Evolutionary conservation across 2,113 vertebrate species (phyloP), one percentile per base, ranked within the genome.

Genomic region (Corynorhinus townsendii): DNA sequence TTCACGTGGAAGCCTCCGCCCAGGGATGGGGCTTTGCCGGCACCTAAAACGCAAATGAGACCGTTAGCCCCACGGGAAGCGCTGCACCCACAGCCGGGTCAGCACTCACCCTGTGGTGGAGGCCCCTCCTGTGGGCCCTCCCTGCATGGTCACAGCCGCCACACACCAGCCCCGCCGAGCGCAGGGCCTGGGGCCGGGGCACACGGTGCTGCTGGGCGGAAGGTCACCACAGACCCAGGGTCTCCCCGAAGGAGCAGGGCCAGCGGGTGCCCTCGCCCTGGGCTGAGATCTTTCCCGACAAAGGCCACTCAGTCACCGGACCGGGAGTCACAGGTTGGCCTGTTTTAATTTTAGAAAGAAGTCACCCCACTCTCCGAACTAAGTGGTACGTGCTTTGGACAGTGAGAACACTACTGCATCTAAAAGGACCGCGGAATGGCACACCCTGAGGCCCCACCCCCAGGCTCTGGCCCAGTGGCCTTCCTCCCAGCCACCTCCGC

Each of bases 1-100:
- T 98, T 99, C 52, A 98, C 97, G 0, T 99, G 98, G 98, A 99
- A 99, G 56, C 98, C 98, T 35, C 99, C 98, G 72, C 99, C 99
- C 95, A 99, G 98, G 0, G 98, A 97, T 0, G 98, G 99, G 89
- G 97, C 97, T 96, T 98, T 99, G 69, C 98, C 98, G 28, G 98
- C 98, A 95, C 98, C 99, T 99, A 75, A 6, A 75, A 81, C 92
- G 45, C 12, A 93, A 40, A 84, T 49, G 15, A 38, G 40, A 66
- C 4, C 1, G 3, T 97, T 3, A 96, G 93, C 33, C 45, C 35
- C 10, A 62, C 24, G 2, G 8, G 3, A 38, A 30, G 76, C 43
- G 45, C 54, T 16, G 10, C 14, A 3, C 19, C 14, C 2, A 16
- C 30, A 43, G 43, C 30, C 17, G 43, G 16, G 5, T 20, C n/a